Conservation (phyloP, 2,797 vertebrate genomes). For the Myotis myotis region DNA sequence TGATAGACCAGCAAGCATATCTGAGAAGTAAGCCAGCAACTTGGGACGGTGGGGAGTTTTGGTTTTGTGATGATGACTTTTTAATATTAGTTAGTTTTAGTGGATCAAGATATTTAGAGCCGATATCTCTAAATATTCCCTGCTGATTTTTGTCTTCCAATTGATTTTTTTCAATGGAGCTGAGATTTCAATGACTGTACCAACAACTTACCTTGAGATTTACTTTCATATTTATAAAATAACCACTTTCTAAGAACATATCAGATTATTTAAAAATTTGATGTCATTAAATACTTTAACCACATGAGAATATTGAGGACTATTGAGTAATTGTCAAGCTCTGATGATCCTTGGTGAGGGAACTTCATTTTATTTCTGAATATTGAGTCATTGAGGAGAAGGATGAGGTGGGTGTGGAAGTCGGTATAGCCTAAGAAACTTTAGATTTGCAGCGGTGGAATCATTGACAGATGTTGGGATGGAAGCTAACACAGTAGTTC, state of each 20-base stretch:
- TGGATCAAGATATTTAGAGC: not conserved
- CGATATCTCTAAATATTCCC: conserved; percentile 67
- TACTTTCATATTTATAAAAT: conserved; percentile 58
- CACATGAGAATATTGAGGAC: not conserved
- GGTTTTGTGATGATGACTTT: conserved; percentile 66
- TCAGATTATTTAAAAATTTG: conserved; percentile 34
- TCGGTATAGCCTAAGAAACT: not conserved
- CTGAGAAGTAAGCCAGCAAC: conserved; percentile 58
- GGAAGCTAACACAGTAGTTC: not conserved
- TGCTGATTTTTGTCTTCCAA: conserved; percentile 81
- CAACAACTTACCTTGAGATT: conserved; percentile 80
- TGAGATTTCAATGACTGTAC: conserved; percentile 78
- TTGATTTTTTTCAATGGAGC: conserved; percentile 72
- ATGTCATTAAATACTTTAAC: conserved; percentile 27
- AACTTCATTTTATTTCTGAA: conserved; percentile 43
- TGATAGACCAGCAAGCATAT: conserved; percentile 49
- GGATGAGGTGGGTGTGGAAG: not conserved
- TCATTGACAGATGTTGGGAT: not conserved
- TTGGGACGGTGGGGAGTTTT: not conserved
- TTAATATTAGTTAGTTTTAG: conserved; percentile 8
- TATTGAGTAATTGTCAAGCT: not conserved
- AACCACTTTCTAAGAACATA: conserved; percentile 34
- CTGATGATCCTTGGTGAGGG: not conserved
- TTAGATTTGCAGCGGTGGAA: conserved; percentile 31
- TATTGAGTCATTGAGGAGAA: conserved; percentile 1